Evolutionary conservation across 2,888 invertebrate genomes (phyloP), one percentile per base, ranked within the genome.

Genomic region (Spisula solida): DNA sequence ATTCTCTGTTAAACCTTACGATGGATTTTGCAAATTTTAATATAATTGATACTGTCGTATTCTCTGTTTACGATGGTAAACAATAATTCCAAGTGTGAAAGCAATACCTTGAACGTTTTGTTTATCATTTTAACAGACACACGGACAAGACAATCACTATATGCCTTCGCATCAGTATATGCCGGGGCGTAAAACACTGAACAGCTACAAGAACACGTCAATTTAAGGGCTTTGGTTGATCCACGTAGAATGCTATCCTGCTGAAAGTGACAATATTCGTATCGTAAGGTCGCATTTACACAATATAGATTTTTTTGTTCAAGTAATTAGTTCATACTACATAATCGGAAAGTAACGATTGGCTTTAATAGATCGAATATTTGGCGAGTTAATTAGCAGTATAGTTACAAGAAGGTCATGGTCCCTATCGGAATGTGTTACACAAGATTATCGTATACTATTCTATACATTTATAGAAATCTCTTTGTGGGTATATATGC

Each of bases 301-400:
- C 60, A 66, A 20, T 25, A 25, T 66, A 66, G 60, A 66, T 66
- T 66, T 66, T n/a, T 41, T 66, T n/a, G 60, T 66, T 10, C 12
- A 66, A 25, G 60, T 25, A 66, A 66, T 66, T 66, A 66, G 60
- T 66, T 25, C 60, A 66, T 25, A 66, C n/a, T 66, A 66, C 60
- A 25, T n/a, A 25, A n/a, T 66, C 20, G 20, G 8, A 66, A 66
- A 25, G 25, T 25, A 25, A n/a, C 60, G 60, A 66, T 66, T 66
- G 60, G 12, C 60, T 66, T 66, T 66, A 25, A 66, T 66, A 25
- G 12, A 66, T n/a, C 60, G n/a, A 66, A 10, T 66, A 66, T 66
- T 66, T 66, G 60, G 5, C 8, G 10, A n/a, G 60, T 66, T 25
- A 66, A 66, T 66, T 66, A 66, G 60, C 10, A 41, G 25, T 66